Percentiles rank a stretch among this genome's conserved stretches.
Evolutionary conservation across 1,140 invertebrate genomes (phyloP).

Genomic region (Cotesia glomerata): DNA sequence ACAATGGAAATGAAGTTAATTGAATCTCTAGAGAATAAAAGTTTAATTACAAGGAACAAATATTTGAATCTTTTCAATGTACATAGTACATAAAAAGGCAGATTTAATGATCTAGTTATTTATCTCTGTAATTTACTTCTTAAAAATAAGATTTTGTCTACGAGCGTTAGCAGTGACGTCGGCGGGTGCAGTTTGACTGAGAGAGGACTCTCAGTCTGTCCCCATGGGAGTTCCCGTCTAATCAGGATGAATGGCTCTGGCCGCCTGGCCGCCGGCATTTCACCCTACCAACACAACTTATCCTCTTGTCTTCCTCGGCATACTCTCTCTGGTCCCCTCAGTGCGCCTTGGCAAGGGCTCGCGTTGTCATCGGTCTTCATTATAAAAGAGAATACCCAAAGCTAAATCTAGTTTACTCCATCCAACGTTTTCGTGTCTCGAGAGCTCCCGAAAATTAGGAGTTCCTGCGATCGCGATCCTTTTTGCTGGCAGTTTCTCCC

Average conservation of each 20-base stretch:
- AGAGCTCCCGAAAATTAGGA: constrained; percentile 28
- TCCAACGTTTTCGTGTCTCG: constrained; percentile 27
- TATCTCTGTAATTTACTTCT: too few relatives aligned
- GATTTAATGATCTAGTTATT: too few relatives aligned
- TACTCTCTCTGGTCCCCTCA: neutral
- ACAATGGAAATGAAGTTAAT: too few relatives aligned
- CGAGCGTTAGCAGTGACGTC: neutral
- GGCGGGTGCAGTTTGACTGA: neutral
- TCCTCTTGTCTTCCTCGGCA: neutral
- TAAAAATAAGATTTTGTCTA: too few relatives aligned
- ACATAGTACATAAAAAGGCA: neutral
- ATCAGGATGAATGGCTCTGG: constrained; percentile 54
- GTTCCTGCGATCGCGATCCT: neutral
- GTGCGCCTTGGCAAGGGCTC: neutral
- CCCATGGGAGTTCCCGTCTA: constrained; percentile 51
- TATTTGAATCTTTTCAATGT: neutral
- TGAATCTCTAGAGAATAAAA: too few relatives aligned
- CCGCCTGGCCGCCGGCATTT: constrained; percentile 41
- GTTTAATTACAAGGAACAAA: too few relatives aligned
- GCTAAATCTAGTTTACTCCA: constrained; percentile 47
- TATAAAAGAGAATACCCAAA: constrained; percentile 46
- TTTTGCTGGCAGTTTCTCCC: neutral
- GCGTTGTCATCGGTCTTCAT: constrained; percentile 54
- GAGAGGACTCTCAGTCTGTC: constrained; percentile 26
- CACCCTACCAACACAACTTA: constrained; percentile 45